phyloP scores from a whole-genome alignment of 1,140 invertebrate genomes.

The Pteromalus puparum region DNA sequence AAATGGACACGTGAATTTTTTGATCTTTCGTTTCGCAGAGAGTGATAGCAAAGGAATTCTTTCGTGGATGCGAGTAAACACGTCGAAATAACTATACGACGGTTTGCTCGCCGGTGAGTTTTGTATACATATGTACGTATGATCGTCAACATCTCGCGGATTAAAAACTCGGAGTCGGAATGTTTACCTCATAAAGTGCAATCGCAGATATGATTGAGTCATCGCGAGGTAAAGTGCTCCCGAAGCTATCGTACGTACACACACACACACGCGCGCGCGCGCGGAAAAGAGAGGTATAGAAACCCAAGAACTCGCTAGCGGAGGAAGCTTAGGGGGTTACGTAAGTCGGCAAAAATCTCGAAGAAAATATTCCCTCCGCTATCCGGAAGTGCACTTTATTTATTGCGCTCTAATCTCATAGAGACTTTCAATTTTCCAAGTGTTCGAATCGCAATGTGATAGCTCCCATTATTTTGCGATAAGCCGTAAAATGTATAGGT shows the following conservation, averaged over 20 bases:
- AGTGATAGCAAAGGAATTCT: too few relatives aligned
- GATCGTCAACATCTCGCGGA: not conserved
- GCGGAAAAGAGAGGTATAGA: not conserved
- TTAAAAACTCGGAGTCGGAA: not conserved
- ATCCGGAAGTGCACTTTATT: not conserved
- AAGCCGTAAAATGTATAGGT: not conserved
- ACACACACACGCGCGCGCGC: not conserved
- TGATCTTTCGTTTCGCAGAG: too few relatives aligned
- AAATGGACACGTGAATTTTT: too few relatives aligned
- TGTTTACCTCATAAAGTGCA: not conserved
- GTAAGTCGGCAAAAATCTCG: not conserved
- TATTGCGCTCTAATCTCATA: not conserved
- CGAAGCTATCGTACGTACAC: not conserved
- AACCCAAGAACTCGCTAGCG: not conserved
- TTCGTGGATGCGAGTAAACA: too few relatives aligned
- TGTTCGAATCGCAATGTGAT: not conserved
- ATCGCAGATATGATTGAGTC: not conserved
- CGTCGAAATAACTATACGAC: too few relatives aligned
- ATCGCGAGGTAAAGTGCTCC: not conserved
- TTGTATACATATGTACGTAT: not conserved
- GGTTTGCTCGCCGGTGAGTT: too few relatives aligned
- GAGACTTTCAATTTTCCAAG: not conserved
- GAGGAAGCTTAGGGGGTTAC: constrained; percentile 3
- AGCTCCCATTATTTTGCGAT: not conserved
- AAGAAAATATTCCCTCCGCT: not conserved